Evolutionary conservation across 1,140 invertebrate genomes (phyloP), one percentile per base, ranked within the genome.

Genomic region (Drosophila oshimai): DNA sequence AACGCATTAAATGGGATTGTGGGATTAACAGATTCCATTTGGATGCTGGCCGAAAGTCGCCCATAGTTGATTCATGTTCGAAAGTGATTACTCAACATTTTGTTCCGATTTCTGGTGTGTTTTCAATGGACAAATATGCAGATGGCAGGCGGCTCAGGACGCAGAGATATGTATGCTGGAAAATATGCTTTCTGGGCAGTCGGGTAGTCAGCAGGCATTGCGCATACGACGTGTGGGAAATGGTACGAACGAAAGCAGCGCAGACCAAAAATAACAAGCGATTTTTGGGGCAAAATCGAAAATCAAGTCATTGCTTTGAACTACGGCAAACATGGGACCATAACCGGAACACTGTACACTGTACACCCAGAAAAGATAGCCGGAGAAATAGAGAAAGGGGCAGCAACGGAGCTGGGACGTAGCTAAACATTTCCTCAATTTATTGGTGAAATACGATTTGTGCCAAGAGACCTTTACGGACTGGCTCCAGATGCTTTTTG

Each of bases 401-500:
- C 7, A 29, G 7, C 4, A 31, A 6, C 0, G 7, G 29, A 15
- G 10, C 46, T 28, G 10, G 39, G 13, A 53, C 39, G 51, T 15
- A 51, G 51, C 68, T 68, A 69, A 83, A 60, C 73, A 83, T 83
- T 83, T 83, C 78, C 78, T 74, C 78, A 75, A 84, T 86, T 86
- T 84, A 84, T 86, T 86, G 79, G 64, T 54, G 75, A 86, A 84
- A 79, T 86, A 84, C 71, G 79, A 72, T 84, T 51, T 51, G 65
- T 75, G 80, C 60, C 71, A 75, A 68, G 80, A 74, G 78, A 64
- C 37, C 69, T 57, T 74, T 64, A 72, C 69, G 29, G 37, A 58
- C 51, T 20, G 45, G 37, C 54, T 73, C 34, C 47, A 49, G 47
- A 47, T 71, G 77, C 60, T 53, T 69, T 73, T 73, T 81, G 68